A percentile compares a stretch with the other conserved stretches of the same genome.
Conservation (phyloP, 92 coral and sea anemone genomes). For the Palythoa grandiflora region DNA sequence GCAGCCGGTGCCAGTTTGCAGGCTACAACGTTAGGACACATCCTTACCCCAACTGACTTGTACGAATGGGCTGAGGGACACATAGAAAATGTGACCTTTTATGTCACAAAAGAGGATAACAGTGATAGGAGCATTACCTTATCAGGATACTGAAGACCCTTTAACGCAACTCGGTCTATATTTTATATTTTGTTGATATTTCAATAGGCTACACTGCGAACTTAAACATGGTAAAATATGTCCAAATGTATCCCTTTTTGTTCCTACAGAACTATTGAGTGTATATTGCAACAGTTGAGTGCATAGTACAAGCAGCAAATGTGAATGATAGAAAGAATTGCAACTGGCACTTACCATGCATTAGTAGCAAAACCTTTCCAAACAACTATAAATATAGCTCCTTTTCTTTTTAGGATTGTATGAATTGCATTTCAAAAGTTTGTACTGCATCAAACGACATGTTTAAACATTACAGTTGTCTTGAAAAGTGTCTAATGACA, state of each 20-base stretch:
- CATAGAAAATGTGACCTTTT: no score
- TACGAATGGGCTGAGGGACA: conserved; percentile 22
- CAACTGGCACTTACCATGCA: conserved; percentile 19
- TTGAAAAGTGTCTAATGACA: background rate
- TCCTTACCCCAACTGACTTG: conserved; percentile 31
- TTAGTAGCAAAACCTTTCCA: conserved; percentile 18
- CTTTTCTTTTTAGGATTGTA: conserved; percentile 17
- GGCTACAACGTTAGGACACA: conserved; percentile 24
- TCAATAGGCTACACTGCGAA: background rate
- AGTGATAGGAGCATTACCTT: conserved; percentile 14
- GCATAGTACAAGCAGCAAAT: background rate
- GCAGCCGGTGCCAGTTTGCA: conserved; percentile 14
- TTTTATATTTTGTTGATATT: background rate
- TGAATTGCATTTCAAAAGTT: conserved; percentile 20
- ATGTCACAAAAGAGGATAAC: no score
- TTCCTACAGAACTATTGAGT: conserved; percentile 1
- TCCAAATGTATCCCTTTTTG: background rate
- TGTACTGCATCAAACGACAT: conserved; percentile 21
- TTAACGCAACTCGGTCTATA: background rate
- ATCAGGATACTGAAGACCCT: background rate
- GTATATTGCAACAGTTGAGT: background rate
- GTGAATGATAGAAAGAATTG: conserved; percentile 13
- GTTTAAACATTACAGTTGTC: conserved; percentile 9
- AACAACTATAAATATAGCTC: conserved; percentile 11
- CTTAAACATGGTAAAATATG: background rate